Evolutionary conservation across 2,888 invertebrate species (phyloP), one percentile per base, ranked within the genome.

Genomic region (Cheilosia grossa): DNA sequence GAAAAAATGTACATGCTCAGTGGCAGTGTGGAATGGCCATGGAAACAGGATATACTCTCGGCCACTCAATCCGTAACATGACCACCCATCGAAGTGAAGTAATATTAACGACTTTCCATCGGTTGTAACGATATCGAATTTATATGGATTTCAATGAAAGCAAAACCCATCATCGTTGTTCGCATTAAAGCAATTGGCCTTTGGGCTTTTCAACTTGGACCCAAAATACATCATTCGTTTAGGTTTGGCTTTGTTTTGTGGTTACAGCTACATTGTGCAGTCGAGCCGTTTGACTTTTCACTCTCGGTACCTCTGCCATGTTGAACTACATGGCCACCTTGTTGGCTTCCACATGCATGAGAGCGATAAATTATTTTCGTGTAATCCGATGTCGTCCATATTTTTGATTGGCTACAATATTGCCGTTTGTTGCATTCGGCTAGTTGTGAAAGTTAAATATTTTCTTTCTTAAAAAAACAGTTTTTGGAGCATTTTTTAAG

Each of bases 61-160:
- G 13, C 59, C 30, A 21, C 13, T 13, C 58, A 17, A 44, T 56
- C 64, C 70, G 19, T 44, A 37, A 33, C 37, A 37, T 37, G 37
- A 37, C 37, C 15, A 33, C 44, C 30, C 30, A 30, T 30, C 30
- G 30, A 30, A 37, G 54, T 56, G 64, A 59, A 79, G 58, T 64
- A 79, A 72, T 72, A 72, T 70, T 79, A 72, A 79, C 70, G 79
- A 66, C 64, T 66, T 66, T 66, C 64, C 72, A 79, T 72, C 59
- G 72, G 42, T 33, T 66, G 58, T 79, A 72, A 72, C 67, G 79
- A 79, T 66, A 72, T 66, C 58, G 44, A 58, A 79, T 66, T 79
- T 79, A 72, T 79, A 79, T 72, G 79, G 64, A 79, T 79, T 72
- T 64, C 72, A 72, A 79, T 79, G 72, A 66, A 51, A 49, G 66